A percentile compares a stretch with the other conserved stretches of the same genome.
Conservation (phyloP, 2,113 vertebrate genomes). For the Cyprinodon tularosa region DNA sequence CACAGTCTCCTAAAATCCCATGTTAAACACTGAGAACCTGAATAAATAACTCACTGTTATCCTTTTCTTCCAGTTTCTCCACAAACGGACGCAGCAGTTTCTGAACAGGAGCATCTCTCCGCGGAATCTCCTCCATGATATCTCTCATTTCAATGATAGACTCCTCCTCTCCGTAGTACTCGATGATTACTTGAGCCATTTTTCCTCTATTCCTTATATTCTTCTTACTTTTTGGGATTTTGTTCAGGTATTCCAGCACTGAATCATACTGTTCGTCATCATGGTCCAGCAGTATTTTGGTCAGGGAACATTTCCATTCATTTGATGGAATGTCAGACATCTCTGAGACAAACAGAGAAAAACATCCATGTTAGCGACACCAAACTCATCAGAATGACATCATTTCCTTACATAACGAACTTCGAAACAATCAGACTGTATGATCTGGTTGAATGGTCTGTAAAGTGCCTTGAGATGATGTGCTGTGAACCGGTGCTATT, state of each 20-base stretch:
- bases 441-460: no score
- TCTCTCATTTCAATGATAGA: not conserved
- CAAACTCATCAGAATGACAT: no score
- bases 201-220: fast-evolving
- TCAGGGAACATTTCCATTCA: not conserved
- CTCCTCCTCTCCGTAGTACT: not conserved
- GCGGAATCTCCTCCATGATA: fast-evolving
- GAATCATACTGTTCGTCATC: fast-evolving
- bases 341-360: not conserved
- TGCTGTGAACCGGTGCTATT: no score
- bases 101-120: not conserved
- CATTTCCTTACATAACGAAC: no score
- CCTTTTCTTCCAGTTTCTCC: not conserved
- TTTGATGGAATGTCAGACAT: not conserved
- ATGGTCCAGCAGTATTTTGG: conserved; percentile 1
- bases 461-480: no score
- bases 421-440: no score
- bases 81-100: conserved; percentile 21
- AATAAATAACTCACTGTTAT: not conserved
- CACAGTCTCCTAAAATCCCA: no score
- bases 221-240: not conserved
- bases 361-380: not conserved
- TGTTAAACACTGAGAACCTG: not conserved
- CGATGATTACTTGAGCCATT: not conserved
- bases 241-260: not conserved